Evolutionary conservation across 2,797 vertebrate genomes (phyloP), one percentile per base, ranked within the genome.

Genomic region (Helostoma temminkii): DNA sequence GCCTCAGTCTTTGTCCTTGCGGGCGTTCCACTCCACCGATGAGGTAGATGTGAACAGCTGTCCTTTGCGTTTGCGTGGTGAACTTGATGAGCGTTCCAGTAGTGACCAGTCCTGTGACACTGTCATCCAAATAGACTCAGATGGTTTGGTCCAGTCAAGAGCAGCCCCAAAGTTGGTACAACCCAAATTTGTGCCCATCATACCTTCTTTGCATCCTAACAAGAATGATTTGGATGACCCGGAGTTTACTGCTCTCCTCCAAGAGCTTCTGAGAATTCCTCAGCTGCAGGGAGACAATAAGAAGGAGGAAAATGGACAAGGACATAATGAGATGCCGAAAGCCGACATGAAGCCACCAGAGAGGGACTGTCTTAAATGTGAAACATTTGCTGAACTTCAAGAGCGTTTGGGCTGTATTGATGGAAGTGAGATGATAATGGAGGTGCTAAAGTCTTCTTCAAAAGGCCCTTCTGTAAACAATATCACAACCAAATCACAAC

Each of bases 41-140:
- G 78, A 94, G 0, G 93, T 94, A 9, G 96, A 98, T 49, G 87
- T 94, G 0, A 96, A 98, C 66, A 84, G 94, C 24, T 92, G 95
- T 6, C 88, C 93, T 68, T 93, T 96, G 24, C 94, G 93, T 54
- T 91, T 98, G 46, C 93, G 95, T 50, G 96, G 95, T 3, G 96
- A 98, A 24, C 94, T 94, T 0, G 96, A 97, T 84, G 96, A 98
- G 82, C 95, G 89, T 2, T 98, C 97, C 78, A 97, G 95, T 83
- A 99, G 97, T 0, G 96, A 99, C 76, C 97, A 98, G 88, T 99
- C 98, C 1, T 98, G 96, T 8, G 98, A 99, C 87, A 97, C 98
- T 0, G 96, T 99, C 86, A 96, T 99, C 89, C 97, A 97, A 0
- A 94, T 98, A 19, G 96, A 97, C 71, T 95, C 96, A 0, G 94